Conservation (phyloP, 2,113 vertebrate genomes). For the Strix uralensis region DNA sequence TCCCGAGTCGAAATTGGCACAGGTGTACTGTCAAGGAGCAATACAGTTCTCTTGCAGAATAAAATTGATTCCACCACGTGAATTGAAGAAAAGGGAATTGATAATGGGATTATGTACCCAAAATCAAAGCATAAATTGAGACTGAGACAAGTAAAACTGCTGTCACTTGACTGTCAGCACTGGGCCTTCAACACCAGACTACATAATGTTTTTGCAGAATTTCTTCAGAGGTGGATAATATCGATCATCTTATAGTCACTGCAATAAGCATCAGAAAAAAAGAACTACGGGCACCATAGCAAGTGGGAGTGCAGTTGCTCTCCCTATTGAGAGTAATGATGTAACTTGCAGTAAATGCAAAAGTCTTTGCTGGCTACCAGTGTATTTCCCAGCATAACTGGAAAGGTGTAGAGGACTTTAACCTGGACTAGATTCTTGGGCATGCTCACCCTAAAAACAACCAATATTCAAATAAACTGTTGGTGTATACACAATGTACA, state of each 20-base stretch:
- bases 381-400: not conserved
- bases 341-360: not conserved
- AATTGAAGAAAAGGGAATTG: not conserved
- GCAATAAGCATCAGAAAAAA: not conserved
- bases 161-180: not conserved
- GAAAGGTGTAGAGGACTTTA: not conserved
- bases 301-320: not conserved
- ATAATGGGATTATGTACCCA: not conserved
- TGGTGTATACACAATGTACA: fast-evolving
- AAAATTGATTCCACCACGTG: not conserved
- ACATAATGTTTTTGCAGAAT: not conserved
- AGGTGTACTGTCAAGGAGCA: not conserved
- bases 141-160: not conserved
- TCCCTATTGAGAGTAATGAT: not conserved
- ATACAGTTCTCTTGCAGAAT: not conserved
- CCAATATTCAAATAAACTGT: not conserved
- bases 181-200: not conserved
- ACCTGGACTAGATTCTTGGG: not conserved
- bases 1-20: not conserved
- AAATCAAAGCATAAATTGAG: not conserved
- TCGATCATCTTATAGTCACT: not conserved
- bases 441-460: not conserved
- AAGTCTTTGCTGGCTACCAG: not conserved
- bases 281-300: not conserved
- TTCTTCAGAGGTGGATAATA: not conserved